These are phyloP conservation scores for Hippopotamyrus pictus DNA, from an alignment of 2,797 vertebrate species.

Conservation along the genomic window DNA sequence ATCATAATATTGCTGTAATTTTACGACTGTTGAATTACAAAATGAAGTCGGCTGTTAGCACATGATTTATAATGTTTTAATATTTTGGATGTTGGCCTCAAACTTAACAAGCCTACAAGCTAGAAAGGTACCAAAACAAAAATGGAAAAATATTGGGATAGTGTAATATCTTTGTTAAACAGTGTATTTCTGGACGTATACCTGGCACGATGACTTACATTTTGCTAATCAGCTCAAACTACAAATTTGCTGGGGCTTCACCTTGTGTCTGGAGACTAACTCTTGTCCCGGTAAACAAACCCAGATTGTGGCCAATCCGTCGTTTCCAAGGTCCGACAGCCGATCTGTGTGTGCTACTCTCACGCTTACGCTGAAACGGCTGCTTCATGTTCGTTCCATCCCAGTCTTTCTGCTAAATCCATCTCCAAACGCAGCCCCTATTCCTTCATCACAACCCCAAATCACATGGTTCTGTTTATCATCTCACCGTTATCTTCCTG, in stretches of 20 bases:
- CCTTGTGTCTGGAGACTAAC: background rate
- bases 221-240: background rate
- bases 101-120: background rate
- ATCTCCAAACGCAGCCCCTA: background rate
- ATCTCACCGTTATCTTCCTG: background rate
- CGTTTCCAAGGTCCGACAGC: background rate
- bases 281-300: background rate
- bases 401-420: background rate
- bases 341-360: background rate
- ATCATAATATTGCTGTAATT: background rate
- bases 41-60: background rate
- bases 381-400: background rate
- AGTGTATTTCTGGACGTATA: background rate
- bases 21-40: background rate
- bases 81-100: background rate
- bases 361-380: background rate
- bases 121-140: background rate
- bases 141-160: background rate
- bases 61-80: background rate
- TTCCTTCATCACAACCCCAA: background rate
- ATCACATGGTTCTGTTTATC: background rate
- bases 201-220: background rate
- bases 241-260: background rate
- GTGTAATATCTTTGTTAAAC: background rate
- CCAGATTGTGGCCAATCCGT: background rate